Evolutionary conservation across 2,797 vertebrate genomes (phyloP), one percentile per base, ranked within the genome.

Genomic region (Chelidonichthys spinosus): DNA sequence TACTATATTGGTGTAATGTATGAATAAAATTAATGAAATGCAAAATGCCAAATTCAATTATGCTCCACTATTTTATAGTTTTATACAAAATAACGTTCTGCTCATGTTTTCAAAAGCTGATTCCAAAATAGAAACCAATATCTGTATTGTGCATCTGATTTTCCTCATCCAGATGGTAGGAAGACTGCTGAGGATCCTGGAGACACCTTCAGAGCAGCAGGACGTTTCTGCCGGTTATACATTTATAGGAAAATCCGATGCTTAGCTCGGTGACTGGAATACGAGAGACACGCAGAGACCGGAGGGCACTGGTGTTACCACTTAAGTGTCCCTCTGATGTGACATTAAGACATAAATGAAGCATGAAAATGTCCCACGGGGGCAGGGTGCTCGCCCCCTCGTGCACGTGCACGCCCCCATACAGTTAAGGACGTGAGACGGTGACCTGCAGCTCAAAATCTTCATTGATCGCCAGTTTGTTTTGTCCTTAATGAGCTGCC

Each of bases 341-440:
- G 54, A 69, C 75, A 74, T 36, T 15, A 59, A 18, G 43, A 73
- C 64, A 64, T 7, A 40, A 61, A 61, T 33, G 37, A 67, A n/a
- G 13, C 36, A 42, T 43, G 59, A 10, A 68, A 33, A 42, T 52
- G 54, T 69, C 72, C 54, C 69, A 7, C 5, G 62, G 64, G 59
- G 43, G 47, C 59, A 15, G 39, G 0, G 7, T n/a, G 49, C 36
- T 13, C 1, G 4, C 40, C 36, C 58, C 53, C 4, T 43, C 32
- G 1, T 9, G 11, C 7, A 44, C 33, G 66, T 53, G 55, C 7
- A 6, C 0, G 39, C 42, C 8, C 9, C 11, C 33, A 33, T 47
- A 11, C 72, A 71, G 18, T 40, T 17, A 11, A n/a, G 5, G 43
- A 8, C n/a, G n/a, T 49, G 63, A 44, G 39, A 11, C 4, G 15